A percentile compares a stretch with the other conserved stretches of the same genome.
Evolutionary conservation across 2,797 vertebrate species (phyloP).

Genomic region (Thripadectes ignobilis): DNA sequence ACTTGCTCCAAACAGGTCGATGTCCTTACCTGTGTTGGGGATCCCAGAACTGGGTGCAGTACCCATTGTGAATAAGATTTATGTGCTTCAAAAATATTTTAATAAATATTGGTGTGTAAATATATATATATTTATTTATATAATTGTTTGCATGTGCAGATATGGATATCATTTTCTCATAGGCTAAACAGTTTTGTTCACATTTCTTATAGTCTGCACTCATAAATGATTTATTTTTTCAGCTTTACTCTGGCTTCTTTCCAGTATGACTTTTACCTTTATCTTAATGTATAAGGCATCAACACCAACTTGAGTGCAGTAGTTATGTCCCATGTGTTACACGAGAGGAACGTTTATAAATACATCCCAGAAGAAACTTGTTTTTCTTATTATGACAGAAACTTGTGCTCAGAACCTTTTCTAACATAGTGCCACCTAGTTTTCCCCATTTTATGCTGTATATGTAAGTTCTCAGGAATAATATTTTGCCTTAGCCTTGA

Average conservation of each 20-base stretch:
- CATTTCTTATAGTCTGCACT: neutral
- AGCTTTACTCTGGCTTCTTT: neutral
- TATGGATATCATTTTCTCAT: neutral
- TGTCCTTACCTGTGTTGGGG: neutral
- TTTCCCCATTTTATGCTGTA: neutral
- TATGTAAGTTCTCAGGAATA: neutral
- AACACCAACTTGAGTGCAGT: neutral
- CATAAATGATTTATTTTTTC: neutral
- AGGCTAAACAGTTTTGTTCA: neutral
- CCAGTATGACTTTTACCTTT: neutral
- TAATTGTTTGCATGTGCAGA: neutral
- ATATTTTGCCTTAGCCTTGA: neutral
- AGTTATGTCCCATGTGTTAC: neutral
- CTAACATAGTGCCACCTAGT: neutral
- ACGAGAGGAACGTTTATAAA: neutral
- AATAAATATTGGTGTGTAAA: neutral
- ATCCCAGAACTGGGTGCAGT: neutral
- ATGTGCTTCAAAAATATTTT: neutral
- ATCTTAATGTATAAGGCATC: neutral
- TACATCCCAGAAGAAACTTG: neutral
- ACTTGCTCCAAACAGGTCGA: neutral
- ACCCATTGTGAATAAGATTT: neutral
- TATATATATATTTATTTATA: neutral
- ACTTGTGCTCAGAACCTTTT: neutral
- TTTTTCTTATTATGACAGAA: neutral